Evolutionary conservation across 2,888 invertebrate genomes (phyloP).

Genomic region (Prosopocoilus inquinatus): DNA sequence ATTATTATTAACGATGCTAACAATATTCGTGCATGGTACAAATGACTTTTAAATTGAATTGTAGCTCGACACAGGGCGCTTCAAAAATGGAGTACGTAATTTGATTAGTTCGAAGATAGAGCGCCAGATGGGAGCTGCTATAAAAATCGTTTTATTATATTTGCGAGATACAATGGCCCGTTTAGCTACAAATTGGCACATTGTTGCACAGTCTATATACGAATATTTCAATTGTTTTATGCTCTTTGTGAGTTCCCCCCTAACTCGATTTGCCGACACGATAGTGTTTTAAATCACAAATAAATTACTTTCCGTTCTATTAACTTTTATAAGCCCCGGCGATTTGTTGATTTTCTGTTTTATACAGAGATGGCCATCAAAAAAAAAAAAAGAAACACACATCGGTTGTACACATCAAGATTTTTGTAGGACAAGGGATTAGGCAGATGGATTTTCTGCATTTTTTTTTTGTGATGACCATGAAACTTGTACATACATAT

Average conservation of each 20-base stretch:
- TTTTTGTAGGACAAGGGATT: too few species aligned
- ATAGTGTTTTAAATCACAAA: conserved; percentile 42
- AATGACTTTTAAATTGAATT: conserved; percentile 71
- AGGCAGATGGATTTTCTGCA: too few species aligned
- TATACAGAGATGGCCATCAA: too few species aligned
- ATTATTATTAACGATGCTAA: conserved; percentile 52
- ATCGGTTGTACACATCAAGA: too few species aligned
- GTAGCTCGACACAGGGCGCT: conserved; percentile 49
- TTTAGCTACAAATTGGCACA: conserved; percentile 48
- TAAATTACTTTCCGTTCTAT: conserved; percentile 35
- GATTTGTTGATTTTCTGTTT: conserved; percentile 6
- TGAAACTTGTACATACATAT: too few species aligned
- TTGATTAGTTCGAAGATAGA: conserved; percentile 58
- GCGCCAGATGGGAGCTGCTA: conserved; percentile 51
- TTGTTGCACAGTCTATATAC: conserved; percentile 35
- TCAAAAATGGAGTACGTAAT: conserved; percentile 69
- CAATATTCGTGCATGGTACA: conserved; percentile 55
- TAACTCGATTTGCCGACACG: conserved; percentile 39
- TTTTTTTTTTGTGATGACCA: too few species aligned
- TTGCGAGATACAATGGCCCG: conserved; percentile 47
- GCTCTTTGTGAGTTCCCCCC: conserved; percentile 37
- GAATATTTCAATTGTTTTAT: conserved; percentile 39
- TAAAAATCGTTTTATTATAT: conserved; percentile 48
- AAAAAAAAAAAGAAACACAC: too few species aligned
- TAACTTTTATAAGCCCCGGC: conserved; percentile 25